Evolutionary conservation across 2,113 vertebrate species (phyloP), one percentile per base, ranked within the genome.

Genomic region (Dicerorhinus sumatrensis): DNA sequence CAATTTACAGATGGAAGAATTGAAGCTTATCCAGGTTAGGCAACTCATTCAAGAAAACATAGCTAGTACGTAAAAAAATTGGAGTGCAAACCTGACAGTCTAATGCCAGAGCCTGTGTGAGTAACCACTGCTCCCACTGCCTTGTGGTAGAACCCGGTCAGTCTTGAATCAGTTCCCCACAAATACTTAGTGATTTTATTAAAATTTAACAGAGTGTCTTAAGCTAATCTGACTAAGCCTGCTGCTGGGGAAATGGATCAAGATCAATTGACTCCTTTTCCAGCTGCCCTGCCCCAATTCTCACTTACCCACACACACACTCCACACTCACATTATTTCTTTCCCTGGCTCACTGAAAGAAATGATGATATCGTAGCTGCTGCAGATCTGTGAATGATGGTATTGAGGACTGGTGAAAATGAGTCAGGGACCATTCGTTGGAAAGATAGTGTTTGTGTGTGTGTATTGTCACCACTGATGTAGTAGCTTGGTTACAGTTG

Each of bases 401-500:
- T 56, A 33, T 56, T 69, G 17, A 65, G 23, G 88, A 58, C 31
- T 76, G 67, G 92, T 58, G 75, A 70, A 51, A 89, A 89, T 98
- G 98, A 98, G 82, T 97, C 96, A 97, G 63, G 94, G 69, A 17
- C 25, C 70, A n/a, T 56, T 90, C 65, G 33, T 0, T 70, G 96
- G 96, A 83, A 97, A 96, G 39, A 65, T 0, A 10, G 2, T 36
- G n/a, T 87, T 11, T 69, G 36, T 75, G 76, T 79, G 67, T 91
- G 63, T 60, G 36, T 84, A 14, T 98, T 97, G 95, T 95, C 20
- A 69, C 36, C 77, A n/a, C 25, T 25, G 42, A 80, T 54, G 25
- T 51, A 33, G 96, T 96, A 91, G 77, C 96, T 65, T 84, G 77
- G 96, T 91, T 98, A 97, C 91, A 18, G 92, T 96, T 96, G 81